Evolutionary conservation across 2,888 invertebrate species (phyloP).

Genomic region (Nomada goodeniana): DNA sequence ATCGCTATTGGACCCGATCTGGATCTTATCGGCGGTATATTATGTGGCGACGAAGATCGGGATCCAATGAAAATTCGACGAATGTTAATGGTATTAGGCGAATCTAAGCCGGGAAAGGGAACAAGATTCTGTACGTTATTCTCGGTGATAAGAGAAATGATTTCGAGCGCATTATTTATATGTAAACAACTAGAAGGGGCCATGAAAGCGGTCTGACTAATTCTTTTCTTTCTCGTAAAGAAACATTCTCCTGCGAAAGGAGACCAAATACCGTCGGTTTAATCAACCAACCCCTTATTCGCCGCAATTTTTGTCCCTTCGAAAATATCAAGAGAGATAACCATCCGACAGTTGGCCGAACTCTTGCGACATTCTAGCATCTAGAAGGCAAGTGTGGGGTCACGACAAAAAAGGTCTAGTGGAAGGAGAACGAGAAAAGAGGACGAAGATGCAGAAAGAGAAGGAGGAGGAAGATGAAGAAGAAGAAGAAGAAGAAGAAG

Average conservation of each 20-base stretch:
- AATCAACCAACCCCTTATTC: background rate
- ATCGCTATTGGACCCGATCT: constrained; percentile 4
- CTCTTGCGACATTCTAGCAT: constrained; percentile 35
- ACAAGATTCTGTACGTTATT: background rate
- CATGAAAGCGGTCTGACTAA: background rate
- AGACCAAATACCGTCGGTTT: background rate
- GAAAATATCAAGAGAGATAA: constrained; percentile 20
- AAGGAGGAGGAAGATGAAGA: constrained; percentile 56
- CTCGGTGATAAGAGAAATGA: background rate
- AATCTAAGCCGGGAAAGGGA: too few relatives aligned
- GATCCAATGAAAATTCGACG: background rate
- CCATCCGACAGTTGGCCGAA: constrained; percentile 18
- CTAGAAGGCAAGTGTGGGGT: constrained; percentile 33
- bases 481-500: constrained; percentile 53
- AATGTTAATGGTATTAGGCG: background rate
- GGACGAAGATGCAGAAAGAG: constrained; percentile 34
- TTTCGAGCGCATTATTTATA: background rate
- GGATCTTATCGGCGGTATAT: background rate
- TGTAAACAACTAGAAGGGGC: background rate
- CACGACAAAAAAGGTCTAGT: constrained; percentile 23
- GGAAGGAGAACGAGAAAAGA: constrained; percentile 34
- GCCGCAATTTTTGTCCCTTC: background rate
- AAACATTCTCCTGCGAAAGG: background rate
- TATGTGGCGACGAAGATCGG: background rate
- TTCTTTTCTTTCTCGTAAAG: background rate